Evolutionary conservation across 2,888 invertebrate genomes (phyloP).

Genomic region (Peribatodes rhomboidaria): DNA sequence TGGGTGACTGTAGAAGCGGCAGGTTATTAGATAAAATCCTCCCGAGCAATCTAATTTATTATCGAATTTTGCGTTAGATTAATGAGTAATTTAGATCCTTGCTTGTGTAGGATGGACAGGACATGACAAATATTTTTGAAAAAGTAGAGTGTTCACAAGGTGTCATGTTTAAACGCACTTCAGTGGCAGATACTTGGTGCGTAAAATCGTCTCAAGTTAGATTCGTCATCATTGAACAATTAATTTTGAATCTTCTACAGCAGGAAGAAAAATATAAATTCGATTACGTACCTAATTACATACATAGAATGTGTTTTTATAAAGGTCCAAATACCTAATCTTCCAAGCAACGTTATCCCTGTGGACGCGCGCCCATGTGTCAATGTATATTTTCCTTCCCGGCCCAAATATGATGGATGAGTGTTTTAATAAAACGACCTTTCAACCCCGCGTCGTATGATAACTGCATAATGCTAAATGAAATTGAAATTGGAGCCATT

Average conservation of each 20-base stretch:
- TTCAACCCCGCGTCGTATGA: conserved; percentile 18
- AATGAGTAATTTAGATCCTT: too few species aligned
- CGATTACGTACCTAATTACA: background rate
- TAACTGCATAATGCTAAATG: conserved; percentile 24
- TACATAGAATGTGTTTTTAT: background rate
- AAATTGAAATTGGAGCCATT: background rate
- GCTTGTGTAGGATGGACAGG: too few species aligned
- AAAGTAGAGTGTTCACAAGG: too few species aligned
- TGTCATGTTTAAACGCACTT: too few species aligned
- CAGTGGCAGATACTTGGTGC: too few species aligned
- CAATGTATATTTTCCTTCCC: conserved; percentile 38
- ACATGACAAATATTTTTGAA: too few species aligned
- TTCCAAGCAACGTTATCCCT: background rate
- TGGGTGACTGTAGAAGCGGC: too few species aligned
- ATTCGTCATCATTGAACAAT: background rate
- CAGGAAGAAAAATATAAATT: background rate
- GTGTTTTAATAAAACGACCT: conserved; percentile 37
- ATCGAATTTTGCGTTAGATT: background rate
- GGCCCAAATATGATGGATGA: conserved; percentile 44
- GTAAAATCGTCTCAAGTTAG: too few species aligned
- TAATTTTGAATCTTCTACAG: background rate
- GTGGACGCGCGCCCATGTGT: conserved; percentile 36
- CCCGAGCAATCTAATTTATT: background rate
- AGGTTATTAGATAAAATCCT: too few species aligned
- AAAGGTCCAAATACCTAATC: background rate